These are phyloP conservation scores for Xenus cinereus DNA, from an alignment of 2,113 vertebrate species.

Conservation along the genomic window DNA sequence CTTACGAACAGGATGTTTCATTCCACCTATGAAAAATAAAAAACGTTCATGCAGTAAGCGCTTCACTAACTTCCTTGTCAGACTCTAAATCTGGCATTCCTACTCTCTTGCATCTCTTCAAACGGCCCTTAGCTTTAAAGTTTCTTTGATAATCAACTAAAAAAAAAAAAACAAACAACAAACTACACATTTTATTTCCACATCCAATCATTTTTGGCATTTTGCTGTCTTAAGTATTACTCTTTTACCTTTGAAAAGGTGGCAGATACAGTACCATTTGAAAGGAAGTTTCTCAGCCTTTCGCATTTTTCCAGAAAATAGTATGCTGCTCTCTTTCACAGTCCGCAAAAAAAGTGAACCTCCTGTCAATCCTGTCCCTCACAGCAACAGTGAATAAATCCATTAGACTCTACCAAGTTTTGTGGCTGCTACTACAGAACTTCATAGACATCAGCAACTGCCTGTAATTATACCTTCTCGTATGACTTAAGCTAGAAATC, in stretches of 20 bases:
- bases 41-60: neutral
- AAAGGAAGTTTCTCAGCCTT: neutral
- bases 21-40: constrained; percentile 64
- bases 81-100: neutral
- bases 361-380: neutral
- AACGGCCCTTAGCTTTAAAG: neutral
- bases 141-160: neutral
- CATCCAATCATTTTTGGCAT: neutral
- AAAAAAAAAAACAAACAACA: neutral
- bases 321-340: neutral
- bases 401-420: neutral
- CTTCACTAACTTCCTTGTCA: neutral
- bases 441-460: neutral
- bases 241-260: neutral
- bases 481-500: neutral
- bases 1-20: constrained; percentile 62
- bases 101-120: neutral
- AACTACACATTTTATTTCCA: neutral
- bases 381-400: neutral
- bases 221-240: neutral
- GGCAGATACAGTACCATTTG: neutral
- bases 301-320: neutral
- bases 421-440: neutral
- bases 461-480: neutral
- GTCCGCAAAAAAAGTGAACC: neutral